Base-by-base conservation (phyloP, 2,888 invertebrate species). In the Nephrotoma flavescens region DNA sequence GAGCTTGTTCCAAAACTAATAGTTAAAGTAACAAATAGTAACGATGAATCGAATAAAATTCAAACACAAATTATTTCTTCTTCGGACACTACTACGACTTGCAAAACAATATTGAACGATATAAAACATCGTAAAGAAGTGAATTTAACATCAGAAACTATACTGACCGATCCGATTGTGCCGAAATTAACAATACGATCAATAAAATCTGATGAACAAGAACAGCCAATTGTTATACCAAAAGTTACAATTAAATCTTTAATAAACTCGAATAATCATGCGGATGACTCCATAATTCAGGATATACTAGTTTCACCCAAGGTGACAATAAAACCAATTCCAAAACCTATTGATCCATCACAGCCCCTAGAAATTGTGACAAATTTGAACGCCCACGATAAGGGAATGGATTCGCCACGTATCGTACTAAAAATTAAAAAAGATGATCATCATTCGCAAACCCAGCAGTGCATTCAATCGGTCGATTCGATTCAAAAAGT, bases 391-490 rank as follows among this genome's bases (percentile, higher is more conserved):
- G 41, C 45, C 1, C 41, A 83, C 41, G 31, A 85, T 41, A 47
- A 85, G 44, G 86, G 86, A 11, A 47, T 71, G 12, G 86, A 93
- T 89, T 93, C 93, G 42, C 93, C 93, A 87, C 90, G 94, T 89
- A 94, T 94, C 88, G 94, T 94, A 88, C 91, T 94, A 89, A 94
- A 94, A 91, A 94, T 94, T 88, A 94, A 94, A 90, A 94, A 94
- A 92, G 84, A 84, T n/a, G 71, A 71, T 71, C 71, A 71, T 6
- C 52, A 57, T 15, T 57, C 11, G 6, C 52, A 57, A 57, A 31
- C 2, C 31, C 31, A 31, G 31, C 83, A 83, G 41, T 41, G n/a
- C 12, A 83, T 83, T 83, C 41, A 83, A 84, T n/a, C 41, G 1
- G 42, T 42, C 6, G 84, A 84, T 12, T 9, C 71, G 71, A 71